Conservation (phyloP, 2,113 vertebrate genomes). For the Trogon melanurus region DNA sequence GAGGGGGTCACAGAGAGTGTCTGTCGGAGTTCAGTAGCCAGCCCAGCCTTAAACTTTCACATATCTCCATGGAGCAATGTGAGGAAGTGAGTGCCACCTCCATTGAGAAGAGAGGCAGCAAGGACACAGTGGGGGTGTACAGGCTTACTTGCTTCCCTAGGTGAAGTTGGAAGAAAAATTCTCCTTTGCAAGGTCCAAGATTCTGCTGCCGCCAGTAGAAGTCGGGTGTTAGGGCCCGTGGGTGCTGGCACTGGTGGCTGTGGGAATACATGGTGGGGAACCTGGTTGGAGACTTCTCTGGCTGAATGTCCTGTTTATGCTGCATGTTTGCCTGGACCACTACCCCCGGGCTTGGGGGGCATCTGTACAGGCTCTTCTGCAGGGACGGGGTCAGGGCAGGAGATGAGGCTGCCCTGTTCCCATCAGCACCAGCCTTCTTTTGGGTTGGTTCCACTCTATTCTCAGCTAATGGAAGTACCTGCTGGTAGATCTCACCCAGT, state of each 20-base stretch:
- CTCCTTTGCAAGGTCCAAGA: neutral
- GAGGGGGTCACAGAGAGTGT: too few relatives aligned
- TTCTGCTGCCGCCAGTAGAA: neutral
- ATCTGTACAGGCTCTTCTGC: neutral
- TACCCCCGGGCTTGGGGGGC: neutral
- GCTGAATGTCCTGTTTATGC: accelerated
- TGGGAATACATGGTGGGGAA: too few relatives aligned
- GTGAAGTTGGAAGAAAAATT: neutral
- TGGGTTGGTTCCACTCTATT: neutral
- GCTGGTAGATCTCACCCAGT: neutral
- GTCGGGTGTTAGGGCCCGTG: neutral
- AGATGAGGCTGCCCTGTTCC: neutral
- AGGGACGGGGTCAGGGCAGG: neutral
- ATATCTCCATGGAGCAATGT: neutral
- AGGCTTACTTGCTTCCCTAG: neutral
- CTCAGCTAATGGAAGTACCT: neutral
- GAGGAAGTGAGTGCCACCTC: neutral
- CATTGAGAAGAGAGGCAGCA: neutral
- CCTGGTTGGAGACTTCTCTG: neutral
- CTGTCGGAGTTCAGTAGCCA: too few relatives aligned
- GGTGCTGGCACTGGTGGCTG: neutral
- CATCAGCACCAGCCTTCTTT: neutral
- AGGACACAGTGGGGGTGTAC: too few relatives aligned
- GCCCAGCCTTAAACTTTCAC: too few relatives aligned
- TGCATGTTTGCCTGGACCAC: too few relatives aligned